Evolutionary conservation across 2,888 invertebrate species (phyloP).

Genomic region (Ectobius pallidus): DNA sequence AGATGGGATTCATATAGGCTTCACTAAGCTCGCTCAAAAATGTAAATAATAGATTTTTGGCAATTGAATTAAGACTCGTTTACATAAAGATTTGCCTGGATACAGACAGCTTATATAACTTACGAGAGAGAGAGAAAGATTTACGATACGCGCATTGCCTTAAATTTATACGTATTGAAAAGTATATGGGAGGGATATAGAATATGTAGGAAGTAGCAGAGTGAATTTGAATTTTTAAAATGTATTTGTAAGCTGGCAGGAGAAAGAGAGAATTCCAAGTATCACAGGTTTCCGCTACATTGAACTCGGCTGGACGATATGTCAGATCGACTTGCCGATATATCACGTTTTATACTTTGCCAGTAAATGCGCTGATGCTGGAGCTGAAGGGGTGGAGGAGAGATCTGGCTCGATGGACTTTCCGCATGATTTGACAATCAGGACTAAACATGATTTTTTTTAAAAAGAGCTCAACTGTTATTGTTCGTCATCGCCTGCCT

Average conservation of each 20-base stretch:
- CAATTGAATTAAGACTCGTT: too few relatives aligned
- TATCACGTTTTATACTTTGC: slow-evolving; percentile 19
- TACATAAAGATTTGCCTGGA: too few relatives aligned
- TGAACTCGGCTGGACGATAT: slow-evolving; percentile 19
- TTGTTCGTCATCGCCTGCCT: background rate
- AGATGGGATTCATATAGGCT: too few relatives aligned
- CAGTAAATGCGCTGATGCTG: background rate
- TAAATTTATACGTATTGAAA: background rate
- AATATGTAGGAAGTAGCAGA: background rate
- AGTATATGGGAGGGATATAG: background rate
- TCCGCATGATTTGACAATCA: slow-evolving; percentile 26
- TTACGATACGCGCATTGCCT: background rate
- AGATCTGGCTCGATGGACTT: background rate
- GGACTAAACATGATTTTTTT: background rate
- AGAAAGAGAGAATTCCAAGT: slow-evolving; percentile 2
- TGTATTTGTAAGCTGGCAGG: background rate
- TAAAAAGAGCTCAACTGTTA: slow-evolving; percentile 4
- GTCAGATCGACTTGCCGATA: background rate
- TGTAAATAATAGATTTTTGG: too few relatives aligned
- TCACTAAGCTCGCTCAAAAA: too few relatives aligned
- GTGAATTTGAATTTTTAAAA: slow-evolving; percentile 24
- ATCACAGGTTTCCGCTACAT: slow-evolving; percentile 18
- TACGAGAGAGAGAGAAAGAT: too few relatives aligned
- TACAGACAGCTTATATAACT: too few relatives aligned
- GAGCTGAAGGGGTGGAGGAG: background rate